Evolutionary conservation across 2,888 invertebrate genomes (phyloP).

Genomic region (Punctoribates punctum): DNA sequence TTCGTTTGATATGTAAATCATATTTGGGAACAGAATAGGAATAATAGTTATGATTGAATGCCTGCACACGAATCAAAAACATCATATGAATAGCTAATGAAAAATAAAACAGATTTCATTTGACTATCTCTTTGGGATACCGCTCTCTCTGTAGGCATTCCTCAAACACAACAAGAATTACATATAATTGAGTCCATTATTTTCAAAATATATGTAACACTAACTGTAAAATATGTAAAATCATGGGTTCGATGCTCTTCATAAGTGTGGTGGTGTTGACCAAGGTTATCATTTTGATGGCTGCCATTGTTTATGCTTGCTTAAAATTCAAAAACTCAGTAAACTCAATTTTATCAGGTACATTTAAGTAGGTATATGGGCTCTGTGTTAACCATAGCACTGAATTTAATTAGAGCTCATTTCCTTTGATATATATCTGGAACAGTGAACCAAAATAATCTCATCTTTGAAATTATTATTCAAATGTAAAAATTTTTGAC

Average conservation of each 20-base stretch:
- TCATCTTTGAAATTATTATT: too few relatives aligned
- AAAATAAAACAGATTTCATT: neutral
- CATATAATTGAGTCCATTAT: neutral
- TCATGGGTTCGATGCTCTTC: neutral
- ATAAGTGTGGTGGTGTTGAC: neutral
- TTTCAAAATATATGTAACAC: neutral
- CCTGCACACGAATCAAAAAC: constrained; percentile 1
- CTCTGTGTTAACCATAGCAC: too few relatives aligned
- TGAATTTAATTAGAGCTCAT: too few relatives aligned
- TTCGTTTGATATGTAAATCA: constrained; percentile 2
- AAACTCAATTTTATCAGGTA: too few relatives aligned
- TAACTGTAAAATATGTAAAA: neutral
- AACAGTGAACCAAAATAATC: too few relatives aligned
- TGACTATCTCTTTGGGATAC: neutral
- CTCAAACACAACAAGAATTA: neutral
- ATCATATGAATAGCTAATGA: constrained; percentile 1
- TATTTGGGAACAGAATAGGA: neutral
- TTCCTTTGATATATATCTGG: too few relatives aligned
- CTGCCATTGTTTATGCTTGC: too few relatives aligned
- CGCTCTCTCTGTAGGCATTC: neutral
- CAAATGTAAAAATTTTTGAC: too few relatives aligned
- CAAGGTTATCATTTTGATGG: too few relatives aligned
- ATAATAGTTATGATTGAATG: neutral
- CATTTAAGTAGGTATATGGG: too few relatives aligned
- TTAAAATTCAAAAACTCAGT: too few relatives aligned